phyloP scores from a whole-genome alignment of 1,140 invertebrate genomes.

The Halyomorpha halys region DNA sequence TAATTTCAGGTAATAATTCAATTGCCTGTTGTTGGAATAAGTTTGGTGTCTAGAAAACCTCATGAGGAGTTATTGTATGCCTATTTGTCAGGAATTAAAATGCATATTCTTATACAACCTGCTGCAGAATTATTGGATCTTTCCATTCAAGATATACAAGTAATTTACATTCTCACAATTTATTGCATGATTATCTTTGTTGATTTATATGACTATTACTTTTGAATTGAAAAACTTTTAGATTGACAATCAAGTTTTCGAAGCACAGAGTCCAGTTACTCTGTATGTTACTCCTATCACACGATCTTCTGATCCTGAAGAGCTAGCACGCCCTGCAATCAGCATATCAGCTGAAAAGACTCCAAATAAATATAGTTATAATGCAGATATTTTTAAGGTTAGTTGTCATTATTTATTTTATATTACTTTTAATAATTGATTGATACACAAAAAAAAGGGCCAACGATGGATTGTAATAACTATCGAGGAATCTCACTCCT shows the following conservation, averaged over 20 bases:
- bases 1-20: conserved; percentile 47
- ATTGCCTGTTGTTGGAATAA: conserved; percentile 68
- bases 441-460: too few relatives aligned
- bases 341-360: conserved; percentile 52
- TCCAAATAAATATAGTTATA: conserved; percentile 55
- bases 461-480: too few relatives aligned
- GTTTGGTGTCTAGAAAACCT: conserved; percentile 63
- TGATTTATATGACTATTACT: too few relatives aligned
- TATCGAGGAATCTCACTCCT: too few relatives aligned
- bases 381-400: conserved; percentile 62
- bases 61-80: conserved; percentile 81
- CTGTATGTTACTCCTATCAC: conserved; percentile 54
- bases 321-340: conserved; percentile 46
- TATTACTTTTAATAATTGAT: too few relatives aligned
- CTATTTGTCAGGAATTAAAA: conserved; percentile 57
- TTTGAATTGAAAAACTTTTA: conserved; percentile 7
- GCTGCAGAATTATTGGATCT: conserved; percentile 52
- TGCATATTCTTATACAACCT: conserved; percentile 50
- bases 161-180: conserved; percentile 7
- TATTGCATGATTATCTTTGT: not conserved
- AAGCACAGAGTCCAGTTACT: conserved; percentile 71
- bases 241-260: conserved; percentile 66
- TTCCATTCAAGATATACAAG: conserved; percentile 68
- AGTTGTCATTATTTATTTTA: not conserved
- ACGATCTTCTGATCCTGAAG: conserved; percentile 36